Evolutionary conservation across 2,888 invertebrate genomes (phyloP).

Genomic region (Caenorhabditis angaria): DNA sequence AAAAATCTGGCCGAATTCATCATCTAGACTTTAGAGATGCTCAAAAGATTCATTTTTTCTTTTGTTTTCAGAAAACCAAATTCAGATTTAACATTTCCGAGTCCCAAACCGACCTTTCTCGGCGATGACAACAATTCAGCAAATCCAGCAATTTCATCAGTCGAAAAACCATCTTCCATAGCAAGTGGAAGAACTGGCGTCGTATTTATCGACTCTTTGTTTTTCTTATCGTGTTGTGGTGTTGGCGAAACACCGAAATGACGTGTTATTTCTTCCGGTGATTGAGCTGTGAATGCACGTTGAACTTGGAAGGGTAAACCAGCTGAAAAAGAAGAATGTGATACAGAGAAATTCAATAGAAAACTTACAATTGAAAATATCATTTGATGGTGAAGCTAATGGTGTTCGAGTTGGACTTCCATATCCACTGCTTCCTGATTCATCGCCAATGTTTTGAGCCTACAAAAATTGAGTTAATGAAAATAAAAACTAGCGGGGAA

Average conservation of each 20-base stretch:
- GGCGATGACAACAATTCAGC: slow-evolving; percentile 70
- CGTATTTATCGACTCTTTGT: not conserved
- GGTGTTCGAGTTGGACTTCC: slow-evolving; percentile 70
- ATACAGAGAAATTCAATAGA: not conserved
- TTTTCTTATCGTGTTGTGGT: slow-evolving; percentile 12
- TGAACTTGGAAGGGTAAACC: slow-evolving; percentile 48
- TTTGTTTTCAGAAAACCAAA: not conserved
- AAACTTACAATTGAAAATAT: slow-evolving; percentile 45
- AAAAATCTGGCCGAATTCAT: too few relatives aligned
- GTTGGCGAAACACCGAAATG: slow-evolving; percentile 47
- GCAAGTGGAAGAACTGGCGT: slow-evolving; percentile 32
- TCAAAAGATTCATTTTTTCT: not conserved
- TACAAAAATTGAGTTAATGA: slow-evolving; percentile 5
- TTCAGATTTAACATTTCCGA: not conserved
- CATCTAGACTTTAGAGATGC: too few relatives aligned
- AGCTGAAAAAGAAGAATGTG: slow-evolving; percentile 44
- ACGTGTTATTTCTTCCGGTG: slow-evolving; percentile 40
- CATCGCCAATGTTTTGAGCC: slow-evolving; percentile 45
- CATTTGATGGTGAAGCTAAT: slow-evolving; percentile 56
- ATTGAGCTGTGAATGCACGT: slow-evolving; percentile 47
- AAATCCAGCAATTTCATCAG: slow-evolving; percentile 68
- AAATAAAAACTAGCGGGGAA: too few relatives aligned
- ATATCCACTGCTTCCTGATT: slow-evolving; percentile 59
- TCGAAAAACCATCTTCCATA: slow-evolving; percentile 66
- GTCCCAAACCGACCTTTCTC: slow-evolving; percentile 55